Evolutionary conservation across 2,888 invertebrate genomes (phyloP).

Genomic region (Sesia apiformis): DNA sequence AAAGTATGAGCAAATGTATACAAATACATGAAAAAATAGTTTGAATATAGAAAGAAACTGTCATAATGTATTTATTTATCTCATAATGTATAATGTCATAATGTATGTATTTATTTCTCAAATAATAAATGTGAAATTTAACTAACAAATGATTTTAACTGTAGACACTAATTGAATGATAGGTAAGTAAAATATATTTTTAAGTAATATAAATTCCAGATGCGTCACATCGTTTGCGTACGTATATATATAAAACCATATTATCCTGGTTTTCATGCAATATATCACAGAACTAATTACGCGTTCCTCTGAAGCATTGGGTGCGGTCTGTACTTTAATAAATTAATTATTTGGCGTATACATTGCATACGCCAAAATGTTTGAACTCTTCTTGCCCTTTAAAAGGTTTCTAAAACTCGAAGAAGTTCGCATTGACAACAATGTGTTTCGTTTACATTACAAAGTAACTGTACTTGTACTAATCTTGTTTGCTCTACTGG

Average conservation of each 20-base stretch:
- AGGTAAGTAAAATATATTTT: not conserved
- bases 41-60: too few relatives aligned
- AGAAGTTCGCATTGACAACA: constrained; percentile 81
- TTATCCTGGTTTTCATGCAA: too few relatives aligned
- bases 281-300: not conserved
- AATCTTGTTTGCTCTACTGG: constrained; percentile 81
- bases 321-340: not conserved
- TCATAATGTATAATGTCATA: too few relatives aligned
- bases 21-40: too few relatives aligned
- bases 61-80: too few relatives aligned
- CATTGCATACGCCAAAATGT: constrained; percentile 51
- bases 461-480: constrained; percentile 82
- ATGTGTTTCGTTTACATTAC: constrained; percentile 83
- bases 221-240: not conserved
- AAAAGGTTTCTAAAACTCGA: constrained; percentile 79
- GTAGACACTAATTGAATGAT: too few relatives aligned
- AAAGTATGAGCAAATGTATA: too few relatives aligned
- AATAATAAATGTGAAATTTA: too few relatives aligned
- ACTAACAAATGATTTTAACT: too few relatives aligned
- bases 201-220: not conserved
- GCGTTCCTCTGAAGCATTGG: not conserved
- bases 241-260: too few relatives aligned
- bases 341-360: not conserved
- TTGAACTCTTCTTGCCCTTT: constrained; percentile 79
- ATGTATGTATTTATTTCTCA: too few relatives aligned